Evolutionary conservation across 1,140 invertebrate species (phyloP).

Genomic region (Bombus difficillimus): DNA sequence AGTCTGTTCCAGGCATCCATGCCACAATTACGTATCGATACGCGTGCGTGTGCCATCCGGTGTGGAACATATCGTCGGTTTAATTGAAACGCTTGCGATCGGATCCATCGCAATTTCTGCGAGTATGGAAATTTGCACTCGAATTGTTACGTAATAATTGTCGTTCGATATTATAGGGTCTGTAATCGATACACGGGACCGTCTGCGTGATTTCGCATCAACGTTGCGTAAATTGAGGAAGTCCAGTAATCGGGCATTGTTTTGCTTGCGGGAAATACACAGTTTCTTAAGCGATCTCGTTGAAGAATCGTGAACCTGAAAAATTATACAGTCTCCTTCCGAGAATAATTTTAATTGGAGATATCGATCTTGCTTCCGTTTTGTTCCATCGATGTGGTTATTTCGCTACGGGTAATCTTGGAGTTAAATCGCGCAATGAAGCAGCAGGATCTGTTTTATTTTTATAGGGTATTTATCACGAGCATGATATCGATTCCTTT

Average conservation of each 20-base stretch:
- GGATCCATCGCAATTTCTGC: conserved; percentile 31
- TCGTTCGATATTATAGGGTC: not conserved
- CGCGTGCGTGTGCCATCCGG: conserved; percentile 4
- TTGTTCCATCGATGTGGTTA: not conserved
- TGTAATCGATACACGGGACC: conserved; percentile 21
- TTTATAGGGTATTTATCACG: not conserved
- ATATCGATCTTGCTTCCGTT: not conserved
- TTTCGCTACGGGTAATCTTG: not conserved
- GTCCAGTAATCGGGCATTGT: conserved; percentile 3
- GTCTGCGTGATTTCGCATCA: not conserved
- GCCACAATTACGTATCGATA: conserved; percentile 30
- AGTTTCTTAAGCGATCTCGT: not conserved
- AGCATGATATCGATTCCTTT: not conserved
- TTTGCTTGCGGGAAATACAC: conserved; percentile 12
- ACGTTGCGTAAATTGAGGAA: conserved; percentile 37
- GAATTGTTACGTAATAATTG: conserved; percentile 38
- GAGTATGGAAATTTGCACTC: conserved; percentile 30
- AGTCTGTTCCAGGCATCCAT: not conserved
- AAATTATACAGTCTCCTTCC: no score
- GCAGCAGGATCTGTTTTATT: not conserved
- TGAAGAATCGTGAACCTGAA: no score
- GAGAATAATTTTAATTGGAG: not conserved
- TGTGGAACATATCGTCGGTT: conserved; percentile 9
- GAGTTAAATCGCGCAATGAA: not conserved
- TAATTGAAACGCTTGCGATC: conserved; percentile 44